Base-by-base conservation (phyloP, 1,140 invertebrate species). In the Penaeus vannamei region DNA sequence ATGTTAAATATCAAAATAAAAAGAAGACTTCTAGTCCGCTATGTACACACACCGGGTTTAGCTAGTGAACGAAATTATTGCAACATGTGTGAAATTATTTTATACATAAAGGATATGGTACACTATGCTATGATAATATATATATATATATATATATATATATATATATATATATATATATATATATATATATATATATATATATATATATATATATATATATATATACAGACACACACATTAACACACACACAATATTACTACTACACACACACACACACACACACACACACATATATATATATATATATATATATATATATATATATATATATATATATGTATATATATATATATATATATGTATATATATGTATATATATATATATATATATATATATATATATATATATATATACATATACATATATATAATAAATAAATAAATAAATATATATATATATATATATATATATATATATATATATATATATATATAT, bases 141-240 rank as follows among this genome's bases (percentile, higher is more conserved):
- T 72, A 72, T 26, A 72, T 72, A 72, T 72, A 72, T 72, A 72
- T 72, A 72, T 72, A 23, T 72, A 23, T 72, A 23, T 72, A 72
- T 26, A 72, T 72, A 26, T 72, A 72, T 72, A 72, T n/a, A 72
- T 72, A n/a, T n/a, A 72, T 26, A 72, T 23, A 72, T 72, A 72
- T 72, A 72, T 72, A 72, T 72, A 72, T 72, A 72, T 72, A 72
- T 72, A 72, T 72, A 72, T 72, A 72, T 72, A 72, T 72, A 72
- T 72, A 72, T 72, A 72, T 72, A 72, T 72, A 72, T 72, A n/a
- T 72, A 72, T 72, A n/a, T 72, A 72, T 72, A n/a, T 72, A 72
- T 26, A 72, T 72, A 72, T 72, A 26, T 72, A 72, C 8, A 72
- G 1, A 72, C 26, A 72, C 26, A 72, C 26, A 66, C 12, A 66